Conservation (phyloP, 2,113 vertebrate species). For the Eolophus roseicapilla region DNA sequence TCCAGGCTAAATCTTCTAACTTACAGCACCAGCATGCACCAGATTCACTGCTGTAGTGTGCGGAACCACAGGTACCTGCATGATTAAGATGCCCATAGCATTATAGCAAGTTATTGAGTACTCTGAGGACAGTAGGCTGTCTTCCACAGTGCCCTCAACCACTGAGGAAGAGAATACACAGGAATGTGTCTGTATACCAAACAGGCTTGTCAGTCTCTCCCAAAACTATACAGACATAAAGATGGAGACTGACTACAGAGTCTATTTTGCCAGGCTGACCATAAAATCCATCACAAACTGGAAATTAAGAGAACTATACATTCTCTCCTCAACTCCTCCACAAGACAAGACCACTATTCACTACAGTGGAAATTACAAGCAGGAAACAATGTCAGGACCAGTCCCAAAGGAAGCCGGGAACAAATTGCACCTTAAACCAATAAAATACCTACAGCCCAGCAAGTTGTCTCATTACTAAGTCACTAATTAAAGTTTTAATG, state of each 20-base stretch:
- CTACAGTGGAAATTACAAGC: neutral
- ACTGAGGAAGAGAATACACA: neutral
- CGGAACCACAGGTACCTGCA: neutral
- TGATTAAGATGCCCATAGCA: neutral
- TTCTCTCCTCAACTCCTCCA: neutral
- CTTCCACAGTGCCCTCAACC: neutral
- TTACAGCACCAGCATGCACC: neutral
- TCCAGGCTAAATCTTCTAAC: neutral
- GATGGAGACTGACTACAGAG: neutral
- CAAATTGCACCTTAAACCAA: neutral
- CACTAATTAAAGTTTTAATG: neutral
- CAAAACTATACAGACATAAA: neutral
- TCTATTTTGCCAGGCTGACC: neutral
- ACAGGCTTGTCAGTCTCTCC: neutral
- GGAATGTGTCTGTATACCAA: neutral
- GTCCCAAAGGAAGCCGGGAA: neutral
- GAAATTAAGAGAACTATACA: neutral
- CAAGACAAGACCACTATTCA: neutral
- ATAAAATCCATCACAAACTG: neutral
- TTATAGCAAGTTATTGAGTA: neutral
- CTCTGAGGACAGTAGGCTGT: neutral
- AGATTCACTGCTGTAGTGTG: neutral
- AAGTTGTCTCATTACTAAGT: neutral
- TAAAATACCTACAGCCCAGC: neutral
- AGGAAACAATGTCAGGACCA: neutral